Base-by-base conservation (phyloP, 2,113 vertebrate genomes). In the Rhipidura dahli region DNA sequence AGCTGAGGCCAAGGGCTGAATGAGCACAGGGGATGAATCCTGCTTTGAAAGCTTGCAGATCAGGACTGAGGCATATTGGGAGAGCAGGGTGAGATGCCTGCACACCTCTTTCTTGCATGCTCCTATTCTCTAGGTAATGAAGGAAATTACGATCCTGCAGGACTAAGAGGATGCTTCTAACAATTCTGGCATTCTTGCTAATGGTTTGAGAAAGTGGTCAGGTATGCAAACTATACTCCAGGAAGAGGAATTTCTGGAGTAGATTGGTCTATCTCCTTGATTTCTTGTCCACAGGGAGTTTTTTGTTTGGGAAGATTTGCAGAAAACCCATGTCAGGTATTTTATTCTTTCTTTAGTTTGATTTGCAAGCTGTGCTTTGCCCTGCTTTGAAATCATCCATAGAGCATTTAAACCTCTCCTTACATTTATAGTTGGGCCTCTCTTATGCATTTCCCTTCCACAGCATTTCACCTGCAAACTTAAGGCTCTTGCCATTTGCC, bases 401-500 rank as follows among this genome's bases (percentile, higher is more conserved):
- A 76, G 24, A 53, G 42, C 27, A 37, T 68, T 93, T 90, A 80
- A 95, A 56, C 39, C 35, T 42, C 31, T 87, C 61, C 49, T 61
- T 39, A 47, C 0, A 1, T 77, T 88, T 94, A 70, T 0, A 50
- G 24, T 66, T 18, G 11, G 47, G 54, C n/a, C 56, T 33, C 24
- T 57, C 54, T 75, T 83, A 37, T 11, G 77, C 0, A 68, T 61
- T 92, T 89, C 30, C 21, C 39, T 92, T 92, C 72, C 0, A 0
- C 87, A 76, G 85, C 45, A 44, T 93, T 96, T 88, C 85, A 93
- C 94, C 86, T 96, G 57, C 61, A 82, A 63, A 90, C 88, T 94
- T 96, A 84, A 96, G 86, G 61, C 51, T 86, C 86, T 79, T 94
- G 37, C 69, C 88, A 68, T 82, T 93, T 94, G 86, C 80, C 90